Percentiles rank a stretch among this genome's conserved stretches.
phyloP scores from a whole-genome alignment of 2,113 vertebrate genomes.

The Oryzias woworae region DNA sequence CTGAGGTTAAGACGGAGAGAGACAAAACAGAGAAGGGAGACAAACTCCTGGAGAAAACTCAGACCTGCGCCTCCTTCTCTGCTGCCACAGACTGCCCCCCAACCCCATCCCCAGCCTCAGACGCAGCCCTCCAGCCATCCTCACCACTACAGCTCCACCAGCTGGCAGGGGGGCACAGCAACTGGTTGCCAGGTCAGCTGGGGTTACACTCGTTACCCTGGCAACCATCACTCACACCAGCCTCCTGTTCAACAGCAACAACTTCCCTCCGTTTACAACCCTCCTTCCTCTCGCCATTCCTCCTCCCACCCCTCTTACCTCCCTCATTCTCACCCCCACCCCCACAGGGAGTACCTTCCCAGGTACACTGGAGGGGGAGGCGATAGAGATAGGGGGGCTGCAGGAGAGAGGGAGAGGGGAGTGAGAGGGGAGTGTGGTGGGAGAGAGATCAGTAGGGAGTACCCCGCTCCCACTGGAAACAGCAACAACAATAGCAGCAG shows the following conservation, averaged over 20 bases:
- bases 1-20: conserved; percentile 81
- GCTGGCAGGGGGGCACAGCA: conserved; percentile 77
- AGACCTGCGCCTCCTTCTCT: conserved; percentile 74
- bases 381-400: conserved; percentile 67
- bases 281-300: conserved; percentile 78
- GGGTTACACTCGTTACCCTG: conserved; percentile 79
- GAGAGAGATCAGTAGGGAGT: conserved; percentile 72
- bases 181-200: conserved; percentile 75
- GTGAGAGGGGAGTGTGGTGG: conserved; percentile 76
- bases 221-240: conserved; percentile 78
- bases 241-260: conserved; percentile 82
- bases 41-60: conserved; percentile 72
- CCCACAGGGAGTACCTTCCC: conserved; percentile 80
- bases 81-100: conserved; percentile 71
- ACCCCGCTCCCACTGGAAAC: conserved; percentile 64
- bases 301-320: conserved; percentile 77
- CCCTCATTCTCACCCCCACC: conserved; percentile 76
- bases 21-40: conserved; percentile 83
- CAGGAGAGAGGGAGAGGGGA: conserved; percentile 73
- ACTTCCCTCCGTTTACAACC: conserved; percentile 81
- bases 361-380: conserved; percentile 76
- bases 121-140: conserved; percentile 68
- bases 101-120: conserved; percentile 63
- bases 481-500: conserved; percentile 60
- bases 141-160: conserved; percentile 78